Base-by-base conservation (phyloP, 2,888 invertebrate species). In the Tenthredo livida region DNA sequence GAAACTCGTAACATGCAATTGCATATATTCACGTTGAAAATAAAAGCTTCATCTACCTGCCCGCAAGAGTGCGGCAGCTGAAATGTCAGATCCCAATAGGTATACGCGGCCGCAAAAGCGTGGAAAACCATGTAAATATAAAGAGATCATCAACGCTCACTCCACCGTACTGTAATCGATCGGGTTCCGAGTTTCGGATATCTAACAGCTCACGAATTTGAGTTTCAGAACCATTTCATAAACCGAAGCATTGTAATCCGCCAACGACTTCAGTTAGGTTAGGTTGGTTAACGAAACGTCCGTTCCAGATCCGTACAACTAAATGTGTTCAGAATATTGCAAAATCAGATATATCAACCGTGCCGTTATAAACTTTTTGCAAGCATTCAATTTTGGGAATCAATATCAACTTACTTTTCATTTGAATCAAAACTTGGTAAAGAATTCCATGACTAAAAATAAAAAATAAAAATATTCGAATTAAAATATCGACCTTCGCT, bases 71-170 rank as follows among this genome's bases (percentile, higher is more conserved):
- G 29, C 29, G 29, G 1, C 29, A 33, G 29, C 29, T 33, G 29
- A 2, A 33, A 33, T 33, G 29, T 33, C 29, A 33, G 29, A 33
- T 33, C 29, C 29, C 29, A 33, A 33, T n/a, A 33, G 33, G 33
- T 29, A 12, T 67, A 33, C 43, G 12, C 43, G 12, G 15, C 25
- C 67, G 10, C 15, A 17, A 33, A 67, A 67, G 5, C 17, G 33
- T 67, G 33, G 67, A 67, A 67, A 33, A 33, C 67, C 29, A 67
- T 67, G 33, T 33, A 17, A 67, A 33, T 33, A 17, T 67, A 17
- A 67, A 67, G 67, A 67, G 67, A 67, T 67, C 67, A 67, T 15
- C 33, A 33, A 7, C 29, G 67, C 67, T 33, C 67, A 29, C 67
- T 67, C 17, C 33, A 33, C 67, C 33, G 67, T 67, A n/a, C n/a